A percentile compares a stretch with the other conserved stretches of the same genome.
Evolutionary conservation across 2,797 vertebrate species (phyloP).

Genomic region (Chloroceryle amazona): DNA sequence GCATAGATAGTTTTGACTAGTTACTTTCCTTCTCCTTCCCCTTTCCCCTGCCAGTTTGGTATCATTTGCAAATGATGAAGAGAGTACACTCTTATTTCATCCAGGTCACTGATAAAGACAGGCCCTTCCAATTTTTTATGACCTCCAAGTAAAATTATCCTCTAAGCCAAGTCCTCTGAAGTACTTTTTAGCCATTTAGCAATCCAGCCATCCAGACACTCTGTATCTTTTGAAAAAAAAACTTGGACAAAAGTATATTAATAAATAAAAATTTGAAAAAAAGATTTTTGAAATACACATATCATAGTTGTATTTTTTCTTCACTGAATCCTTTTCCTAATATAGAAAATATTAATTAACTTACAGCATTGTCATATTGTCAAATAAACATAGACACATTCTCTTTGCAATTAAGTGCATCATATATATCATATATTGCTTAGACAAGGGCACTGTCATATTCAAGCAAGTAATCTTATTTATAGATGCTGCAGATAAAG

Average conservation of each 20-base stretch:
- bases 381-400: not conserved
- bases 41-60: not conserved
- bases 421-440: not conserved
- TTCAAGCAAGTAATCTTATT: not conserved
- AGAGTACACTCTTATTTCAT: not conserved
- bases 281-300: not conserved
- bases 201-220: not conserved
- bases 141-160: not conserved
- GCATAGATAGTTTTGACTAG: accelerated
- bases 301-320: not conserved
- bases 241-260: not conserved
- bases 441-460: not conserved
- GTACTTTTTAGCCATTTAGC: not conserved
- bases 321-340: not conserved
- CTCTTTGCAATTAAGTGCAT: not conserved
- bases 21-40: not conserved
- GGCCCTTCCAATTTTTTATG: not conserved
- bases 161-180: not conserved
- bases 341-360: not conserved
- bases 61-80: not conserved
- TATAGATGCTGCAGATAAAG: not conserved
- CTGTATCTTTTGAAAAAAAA: not conserved
- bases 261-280: not conserved
- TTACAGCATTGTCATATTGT: not conserved
- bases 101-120: not conserved